phyloP scores from a whole-genome alignment of 2,888 invertebrate genomes.

The Lithodes maja region DNA sequence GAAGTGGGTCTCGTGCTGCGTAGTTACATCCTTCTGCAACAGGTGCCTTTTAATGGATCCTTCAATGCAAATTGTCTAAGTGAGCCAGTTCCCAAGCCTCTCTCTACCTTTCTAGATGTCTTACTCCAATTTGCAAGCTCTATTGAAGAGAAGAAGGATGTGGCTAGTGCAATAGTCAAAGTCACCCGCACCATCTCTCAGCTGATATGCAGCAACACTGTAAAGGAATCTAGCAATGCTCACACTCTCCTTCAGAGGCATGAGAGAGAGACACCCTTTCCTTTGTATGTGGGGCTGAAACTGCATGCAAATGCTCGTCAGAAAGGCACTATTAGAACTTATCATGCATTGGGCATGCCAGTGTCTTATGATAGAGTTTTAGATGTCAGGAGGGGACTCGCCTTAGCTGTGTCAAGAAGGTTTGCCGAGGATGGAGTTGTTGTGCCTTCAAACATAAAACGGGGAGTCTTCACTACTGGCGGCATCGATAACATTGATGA shows the following conservation, averaged over 20 bases:
- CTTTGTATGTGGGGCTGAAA: neutral
- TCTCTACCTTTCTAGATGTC: neutral
- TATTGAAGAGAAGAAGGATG: neutral
- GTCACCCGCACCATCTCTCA: neutral
- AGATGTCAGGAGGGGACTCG: neutral
- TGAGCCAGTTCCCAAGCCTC: neutral
- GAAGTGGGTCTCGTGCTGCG: neutral
- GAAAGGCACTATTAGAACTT: neutral
- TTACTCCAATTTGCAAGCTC: neutral
- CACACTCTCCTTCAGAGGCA: neutral
- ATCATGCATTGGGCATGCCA: neutral
- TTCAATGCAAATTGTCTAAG: neutral
- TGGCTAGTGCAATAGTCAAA: neutral
- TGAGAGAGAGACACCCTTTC: conserved; percentile 7
- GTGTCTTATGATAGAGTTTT: neutral
- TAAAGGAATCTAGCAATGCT: neutral
- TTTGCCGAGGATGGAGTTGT: conserved; percentile 1
- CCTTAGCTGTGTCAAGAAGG: conserved; percentile 3
- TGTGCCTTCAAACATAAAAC: conserved; percentile 11
- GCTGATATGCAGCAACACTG: conserved; percentile 13
- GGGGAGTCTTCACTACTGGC: neutral
- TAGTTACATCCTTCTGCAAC: neutral
- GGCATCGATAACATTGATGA: conserved; percentile 1
- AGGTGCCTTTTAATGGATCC: conserved; percentile 3
- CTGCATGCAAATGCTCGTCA: neutral